Conservation (phyloP, 2,888 invertebrate genomes). For the Polyommatus icarus region DNA sequence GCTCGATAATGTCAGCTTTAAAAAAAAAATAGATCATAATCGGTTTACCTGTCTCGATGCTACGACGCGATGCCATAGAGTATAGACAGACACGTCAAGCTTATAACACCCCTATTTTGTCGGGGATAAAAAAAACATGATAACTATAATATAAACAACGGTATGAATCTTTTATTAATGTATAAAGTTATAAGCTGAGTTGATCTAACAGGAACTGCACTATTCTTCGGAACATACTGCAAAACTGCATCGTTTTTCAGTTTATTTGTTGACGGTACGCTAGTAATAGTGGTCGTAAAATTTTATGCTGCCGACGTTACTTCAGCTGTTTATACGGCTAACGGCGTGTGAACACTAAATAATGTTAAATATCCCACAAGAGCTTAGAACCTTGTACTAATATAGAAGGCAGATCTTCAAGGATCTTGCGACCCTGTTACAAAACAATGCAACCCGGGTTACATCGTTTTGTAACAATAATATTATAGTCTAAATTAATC, state of each 20-base stretch:
- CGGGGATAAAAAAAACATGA: background rate
- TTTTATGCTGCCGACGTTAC: slow-evolving; percentile 43
- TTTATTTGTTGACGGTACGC: slow-evolving; percentile 33
- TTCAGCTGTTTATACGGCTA: slow-evolving; percentile 39
- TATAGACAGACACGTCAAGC: no score
- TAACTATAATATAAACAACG: no score
- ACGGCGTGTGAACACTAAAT: slow-evolving; percentile 36
- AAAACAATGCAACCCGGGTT: no score
- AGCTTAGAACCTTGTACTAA: slow-evolving; percentile 10
- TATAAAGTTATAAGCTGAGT: background rate
- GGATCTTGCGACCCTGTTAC: no score
- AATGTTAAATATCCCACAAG: slow-evolving; percentile 17
- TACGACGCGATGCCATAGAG: no score
- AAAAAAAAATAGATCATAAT: no score
- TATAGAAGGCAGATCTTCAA: no score
- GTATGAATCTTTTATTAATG: background rate
- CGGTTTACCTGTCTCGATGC: no score
- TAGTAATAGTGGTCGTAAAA: slow-evolving; percentile 45
- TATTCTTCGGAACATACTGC: background rate
- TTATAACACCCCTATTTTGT: no score
- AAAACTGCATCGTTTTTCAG: background rate
- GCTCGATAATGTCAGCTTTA: no score
- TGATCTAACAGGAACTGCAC: background rate
- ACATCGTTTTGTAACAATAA: no score
- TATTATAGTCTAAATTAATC: no score